Conservation (phyloP, 2,888 invertebrate species). For the Pandemis corylana region DNA sequence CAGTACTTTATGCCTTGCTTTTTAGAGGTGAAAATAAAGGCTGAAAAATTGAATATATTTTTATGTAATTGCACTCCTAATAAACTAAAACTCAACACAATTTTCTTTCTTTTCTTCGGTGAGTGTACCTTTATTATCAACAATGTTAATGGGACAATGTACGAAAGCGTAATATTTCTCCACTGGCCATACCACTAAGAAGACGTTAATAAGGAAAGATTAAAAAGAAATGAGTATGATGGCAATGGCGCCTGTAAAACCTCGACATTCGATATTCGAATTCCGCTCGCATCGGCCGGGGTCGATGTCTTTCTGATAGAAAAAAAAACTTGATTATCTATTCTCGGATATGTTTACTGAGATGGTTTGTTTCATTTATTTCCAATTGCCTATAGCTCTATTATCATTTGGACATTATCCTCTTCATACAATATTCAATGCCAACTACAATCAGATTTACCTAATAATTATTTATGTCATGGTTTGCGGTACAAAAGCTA, state of each 20-base stretch:
- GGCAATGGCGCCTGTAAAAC: conserved; percentile 55
- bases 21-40: no score
- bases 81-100: no score
- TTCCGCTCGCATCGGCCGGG: conserved; percentile 52
- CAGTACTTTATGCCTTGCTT: no score
- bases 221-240: conserved; percentile 64
- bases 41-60: no score
- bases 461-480: no score
- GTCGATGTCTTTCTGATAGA: conserved; percentile 38
- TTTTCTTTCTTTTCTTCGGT: no score
- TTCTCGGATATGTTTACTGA: conserved; percentile 14
- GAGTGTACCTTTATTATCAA: no score
- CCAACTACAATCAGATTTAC: no score
- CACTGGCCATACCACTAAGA: conserved; percentile 29
- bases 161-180: not conserved
- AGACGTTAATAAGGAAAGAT: conserved; percentile 61
- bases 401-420: not conserved
- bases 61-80: no score
- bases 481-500: no score
- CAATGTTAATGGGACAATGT: not conserved
- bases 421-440: not conserved
- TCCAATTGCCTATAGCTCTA: conserved; percentile 10
- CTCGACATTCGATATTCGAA: conserved; percentile 66
- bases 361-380: conserved; percentile 15
- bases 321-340: conserved; percentile 32